Evolutionary conservation across 2,113 vertebrate genomes (phyloP).

Genomic region (Trematocara nigrifrons): DNA sequence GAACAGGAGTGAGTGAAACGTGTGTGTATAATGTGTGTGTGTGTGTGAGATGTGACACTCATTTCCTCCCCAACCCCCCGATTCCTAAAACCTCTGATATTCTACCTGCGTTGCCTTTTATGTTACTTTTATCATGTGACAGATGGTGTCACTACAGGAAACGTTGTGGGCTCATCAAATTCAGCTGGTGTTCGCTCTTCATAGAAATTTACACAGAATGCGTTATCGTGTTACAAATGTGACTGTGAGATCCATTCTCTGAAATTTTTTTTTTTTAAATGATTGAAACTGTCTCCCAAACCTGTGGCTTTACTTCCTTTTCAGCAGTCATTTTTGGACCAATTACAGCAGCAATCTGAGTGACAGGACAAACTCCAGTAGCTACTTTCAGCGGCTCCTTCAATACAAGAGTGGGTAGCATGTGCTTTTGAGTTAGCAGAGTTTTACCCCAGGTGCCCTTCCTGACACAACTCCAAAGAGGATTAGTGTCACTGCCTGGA

Average conservation of each 20-base stretch:
- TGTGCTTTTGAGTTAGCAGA: neutral
- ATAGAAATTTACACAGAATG: neutral
- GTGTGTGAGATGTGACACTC: neutral
- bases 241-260: neutral
- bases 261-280: neutral
- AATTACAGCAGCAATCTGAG: neutral
- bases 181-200: neutral
- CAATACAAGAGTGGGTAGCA: neutral
- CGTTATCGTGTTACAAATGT: neutral
- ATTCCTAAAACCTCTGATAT: constrained; percentile 5
- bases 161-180: neutral
- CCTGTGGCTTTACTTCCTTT: neutral
- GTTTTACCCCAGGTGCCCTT: neutral
- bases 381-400: neutral
- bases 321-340: neutral
- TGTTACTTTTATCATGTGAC: neutral
- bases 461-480: neutral
- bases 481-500: neutral
- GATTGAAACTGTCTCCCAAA: neutral
- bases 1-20: neutral
- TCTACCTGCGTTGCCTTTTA: neutral
- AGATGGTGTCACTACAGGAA: neutral
- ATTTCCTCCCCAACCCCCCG: neutral
- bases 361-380: neutral
- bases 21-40: neutral